Evolutionary conservation across 2,113 vertebrate species (phyloP), one percentile per base, ranked within the genome.

Genomic region (Peromyscus maniculatus): DNA sequence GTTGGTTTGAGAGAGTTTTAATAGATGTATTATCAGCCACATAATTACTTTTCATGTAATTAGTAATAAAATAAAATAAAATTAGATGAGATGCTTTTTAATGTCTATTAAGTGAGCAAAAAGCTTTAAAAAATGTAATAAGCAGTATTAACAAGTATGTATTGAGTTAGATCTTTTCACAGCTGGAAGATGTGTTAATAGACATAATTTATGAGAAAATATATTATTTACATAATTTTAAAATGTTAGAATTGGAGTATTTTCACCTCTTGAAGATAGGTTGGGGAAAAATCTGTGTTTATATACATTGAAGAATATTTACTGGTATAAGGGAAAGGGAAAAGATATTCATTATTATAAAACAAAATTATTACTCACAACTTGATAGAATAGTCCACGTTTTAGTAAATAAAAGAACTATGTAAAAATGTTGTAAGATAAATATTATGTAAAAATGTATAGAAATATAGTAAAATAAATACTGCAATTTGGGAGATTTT

Each of bases 1-100:
- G 7, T 92, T 89, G 59, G 43, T 21, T 49, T 94, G 49, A 86
- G 80, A 46, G 36, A 94, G 64, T 93, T 62, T 93, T 88, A 94
- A 62, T 16, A 89, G 12, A 62, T 7, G 36, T 87, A 28, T 80
- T 57, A 72, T 91, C 83, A 89, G 59, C 31, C 71, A 92, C 15
- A 71, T 67, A 21, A 82, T 94, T 87, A 57, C 89, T 87, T 88
- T 92, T 24, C 79, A 52, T 39, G 88, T 80, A 19, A 84, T 83
- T 92, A 78, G 33, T 84, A 91, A 84, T 87, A 64, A 87, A 95
- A 75, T 0, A 28, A 52, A 80, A 71, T 69, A 55, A 64, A 79
- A 95, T 75, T 77, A 82, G 62, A 59, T 52, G 39, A 71, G 31
- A 28, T 52, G 57, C 2, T 2, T 72, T 89, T 86, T 86, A 59